phyloP scores from a whole-genome alignment of 2,888 invertebrate species.

The Kuschelorhynchus macadamiae region DNA sequence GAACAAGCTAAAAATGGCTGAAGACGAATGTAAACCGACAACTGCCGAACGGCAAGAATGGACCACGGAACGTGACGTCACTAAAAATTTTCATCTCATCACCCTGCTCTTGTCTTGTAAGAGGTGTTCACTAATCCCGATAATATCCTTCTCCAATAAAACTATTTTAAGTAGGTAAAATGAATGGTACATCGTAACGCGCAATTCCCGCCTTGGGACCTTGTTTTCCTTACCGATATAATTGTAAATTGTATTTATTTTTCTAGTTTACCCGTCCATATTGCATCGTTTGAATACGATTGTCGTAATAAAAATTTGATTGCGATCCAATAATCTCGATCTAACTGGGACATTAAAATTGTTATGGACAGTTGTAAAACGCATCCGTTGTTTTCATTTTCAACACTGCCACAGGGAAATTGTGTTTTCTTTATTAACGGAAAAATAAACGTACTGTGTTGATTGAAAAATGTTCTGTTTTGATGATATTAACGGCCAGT shows the following conservation, averaged over 20 bases:
- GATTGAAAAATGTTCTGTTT: conserved; percentile 3
- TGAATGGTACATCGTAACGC: too few relatives aligned
- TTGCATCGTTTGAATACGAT: conserved; percentile 14
- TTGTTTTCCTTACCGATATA: conserved; percentile 11
- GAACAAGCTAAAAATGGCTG: too few relatives aligned
- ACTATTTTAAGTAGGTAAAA: too few relatives aligned
- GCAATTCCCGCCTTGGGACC: too few relatives aligned
- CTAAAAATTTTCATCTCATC: too few relatives aligned
- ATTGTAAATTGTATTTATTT: conserved; percentile 17
- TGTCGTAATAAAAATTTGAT: conserved; percentile 23
- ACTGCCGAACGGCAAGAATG: too few relatives aligned
- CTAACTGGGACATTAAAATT: conserved; percentile 8
- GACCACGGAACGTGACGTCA: too few relatives aligned
- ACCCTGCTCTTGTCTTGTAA: too few relatives aligned
- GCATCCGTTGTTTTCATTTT: conserved; percentile 22
- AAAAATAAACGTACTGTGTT: not conserved
- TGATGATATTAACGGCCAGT: too few relatives aligned
- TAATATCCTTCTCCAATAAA: too few relatives aligned
- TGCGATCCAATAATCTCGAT: conserved; percentile 9
- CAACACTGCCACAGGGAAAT: conserved; percentile 13
- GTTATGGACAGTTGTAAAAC: conserved; percentile 16
- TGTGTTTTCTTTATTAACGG: conserved; percentile 16
- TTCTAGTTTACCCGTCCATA: conserved; percentile 1
- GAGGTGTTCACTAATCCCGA: too few relatives aligned
- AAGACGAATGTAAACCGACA: too few relatives aligned